A percentile compares a stretch with the other conserved stretches of the same genome.
phyloP scores from a whole-genome alignment of 2,113 vertebrate species.

The Tupaia chinensis region DNA sequence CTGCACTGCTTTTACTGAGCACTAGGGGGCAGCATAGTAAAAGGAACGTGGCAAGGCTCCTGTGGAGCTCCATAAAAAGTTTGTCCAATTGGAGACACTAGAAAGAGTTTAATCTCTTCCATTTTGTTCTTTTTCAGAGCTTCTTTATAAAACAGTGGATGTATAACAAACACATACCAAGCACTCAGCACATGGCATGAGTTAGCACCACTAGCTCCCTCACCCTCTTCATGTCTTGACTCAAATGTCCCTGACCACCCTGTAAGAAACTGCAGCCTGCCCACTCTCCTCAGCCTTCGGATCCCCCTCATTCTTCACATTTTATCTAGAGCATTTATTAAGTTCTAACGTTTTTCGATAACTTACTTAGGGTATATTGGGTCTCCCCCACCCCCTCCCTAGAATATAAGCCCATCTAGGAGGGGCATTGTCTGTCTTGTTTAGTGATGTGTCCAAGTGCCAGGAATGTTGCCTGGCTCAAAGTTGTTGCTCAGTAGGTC shows the following conservation, averaged over 20 bases:
- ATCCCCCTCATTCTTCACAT: background rate
- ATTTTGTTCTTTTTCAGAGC: background rate
- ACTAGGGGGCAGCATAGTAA: conserved; percentile 62
- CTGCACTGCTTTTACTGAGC: conserved; percentile 16
- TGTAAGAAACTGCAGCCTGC: background rate
- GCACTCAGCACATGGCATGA: background rate
- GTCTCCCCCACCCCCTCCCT: background rate
- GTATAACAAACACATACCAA: background rate
- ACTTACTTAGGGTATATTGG: background rate
- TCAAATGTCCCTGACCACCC: background rate
- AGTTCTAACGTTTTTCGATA: background rate
- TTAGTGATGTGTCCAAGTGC: background rate
- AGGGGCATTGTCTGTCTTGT: background rate
- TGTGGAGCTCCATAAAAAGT: accelerated
- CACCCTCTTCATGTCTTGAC: background rate
- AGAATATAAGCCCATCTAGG: background rate
- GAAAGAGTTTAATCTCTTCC: background rate
- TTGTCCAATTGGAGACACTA: background rate
- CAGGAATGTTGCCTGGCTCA: background rate
- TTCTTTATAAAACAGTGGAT: background rate
- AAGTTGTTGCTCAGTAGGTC: background rate
- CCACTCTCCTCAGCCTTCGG: accelerated
- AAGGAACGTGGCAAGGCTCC: conserved; percentile 8
- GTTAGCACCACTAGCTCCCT: no score
- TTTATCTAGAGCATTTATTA: background rate